Base-by-base conservation (phyloP, 2,797 vertebrate genomes). In the Acropternis orthonyx region DNA sequence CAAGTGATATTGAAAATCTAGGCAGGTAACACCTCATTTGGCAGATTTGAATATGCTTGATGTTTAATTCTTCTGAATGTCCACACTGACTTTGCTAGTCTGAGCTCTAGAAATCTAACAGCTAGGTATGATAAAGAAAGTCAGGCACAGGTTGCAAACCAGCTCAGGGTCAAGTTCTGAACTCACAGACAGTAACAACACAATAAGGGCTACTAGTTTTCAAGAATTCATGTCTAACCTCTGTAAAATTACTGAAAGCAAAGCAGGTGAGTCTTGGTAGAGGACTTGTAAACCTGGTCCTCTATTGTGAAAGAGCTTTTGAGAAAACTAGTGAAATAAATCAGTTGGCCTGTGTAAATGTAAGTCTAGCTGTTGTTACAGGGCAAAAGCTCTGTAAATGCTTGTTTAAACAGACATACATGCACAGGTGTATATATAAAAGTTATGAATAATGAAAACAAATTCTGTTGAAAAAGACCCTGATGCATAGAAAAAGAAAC, bases 281-380 rank as follows among this genome's bases (percentile, higher is more conserved):
- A 54, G 46, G 30, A 32, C 24, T 59, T 67, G 14, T 48, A 74
- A 83, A 74, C 5, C 8, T 74, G 12, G 2, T 74, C 66, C 30
- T 48, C 19, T 51, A 2, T 54, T 43, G 3, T 55, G 9, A 77
- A 82, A 46, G 5, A 10, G 0, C 7, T 84, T 79, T 65, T 69
- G 36, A 43, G 15, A 71, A 80, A 83, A 66, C 2, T 17, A 18
- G 6, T 10, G 39, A 71, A 71, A 67, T 74, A 74, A 86, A 62
- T 2, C 12, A 58, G 6, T 1, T 72, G 41, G 12, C 14, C n/a
- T 41, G 9, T 2, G 4, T 12, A 11, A 11, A 49, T 19, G n/a
- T 34, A 46, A 78, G 22, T 73, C 14, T 79, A 52, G 19, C 12
- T 36, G 7, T 58, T 46, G 6, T 62, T 73, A n/a, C 11, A 54